Evolutionary conservation across 1,140 invertebrate species (phyloP).

Genomic region (Harpegnathos saltator): DNA sequence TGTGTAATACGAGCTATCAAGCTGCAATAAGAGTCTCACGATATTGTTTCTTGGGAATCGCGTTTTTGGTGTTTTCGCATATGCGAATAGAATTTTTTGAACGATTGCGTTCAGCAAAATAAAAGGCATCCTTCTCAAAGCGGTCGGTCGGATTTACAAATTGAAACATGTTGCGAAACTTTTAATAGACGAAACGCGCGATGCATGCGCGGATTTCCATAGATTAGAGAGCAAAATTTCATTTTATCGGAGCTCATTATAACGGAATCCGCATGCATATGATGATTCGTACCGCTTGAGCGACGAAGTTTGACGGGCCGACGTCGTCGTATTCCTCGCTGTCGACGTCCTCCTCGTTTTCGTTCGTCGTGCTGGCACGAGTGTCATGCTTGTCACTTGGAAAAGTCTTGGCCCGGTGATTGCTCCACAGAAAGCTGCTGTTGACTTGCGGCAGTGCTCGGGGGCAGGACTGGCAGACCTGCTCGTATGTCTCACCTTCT

Average conservation of each 20-base stretch:
- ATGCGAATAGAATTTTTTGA: too few species aligned
- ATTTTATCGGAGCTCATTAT: not conserved
- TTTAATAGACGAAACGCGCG: too few species aligned
- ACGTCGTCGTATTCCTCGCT: constrained; percentile 71
- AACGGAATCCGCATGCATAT: not conserved
- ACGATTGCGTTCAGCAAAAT: too few species aligned
- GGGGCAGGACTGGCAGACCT: constrained; percentile 54
- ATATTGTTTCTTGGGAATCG: too few species aligned
- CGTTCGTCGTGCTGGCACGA: not conserved
- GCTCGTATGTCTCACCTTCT: constrained; percentile 64
- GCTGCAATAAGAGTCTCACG: too few species aligned
- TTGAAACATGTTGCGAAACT: too few species aligned
- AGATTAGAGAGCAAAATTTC: not conserved
- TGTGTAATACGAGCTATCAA: not conserved
- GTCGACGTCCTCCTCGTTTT: constrained; percentile 41
- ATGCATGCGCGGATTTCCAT: not conserved
- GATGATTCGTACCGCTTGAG: constrained; percentile 53
- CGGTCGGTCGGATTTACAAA: too few species aligned
- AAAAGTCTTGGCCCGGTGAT: constrained; percentile 33
- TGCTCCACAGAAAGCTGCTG: constrained; percentile 81
- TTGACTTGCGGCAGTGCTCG: constrained; percentile 67
- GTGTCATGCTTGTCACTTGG: not conserved
- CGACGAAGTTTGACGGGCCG: constrained; percentile 53
- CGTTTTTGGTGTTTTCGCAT: too few species aligned
- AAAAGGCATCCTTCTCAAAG: too few species aligned